Percentiles rank a stretch among this genome's conserved stretches.
These are phyloP conservation scores for Bombus waltoni DNA, from an alignment of 1,140 invertebrate species.

Conservation along the genomic window DNA sequence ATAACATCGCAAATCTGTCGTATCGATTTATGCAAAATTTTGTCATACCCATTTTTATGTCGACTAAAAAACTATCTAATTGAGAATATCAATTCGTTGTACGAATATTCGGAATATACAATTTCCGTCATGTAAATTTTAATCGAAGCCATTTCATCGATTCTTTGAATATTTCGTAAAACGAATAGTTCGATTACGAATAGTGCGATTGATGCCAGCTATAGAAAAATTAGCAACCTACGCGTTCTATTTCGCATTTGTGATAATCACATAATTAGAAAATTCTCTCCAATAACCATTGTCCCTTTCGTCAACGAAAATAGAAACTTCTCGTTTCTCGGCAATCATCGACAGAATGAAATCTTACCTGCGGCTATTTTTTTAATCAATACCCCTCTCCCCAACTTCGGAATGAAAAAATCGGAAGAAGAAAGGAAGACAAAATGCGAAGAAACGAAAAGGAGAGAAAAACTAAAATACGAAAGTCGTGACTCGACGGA, in stretches of 20 bases:
- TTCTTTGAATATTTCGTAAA: slow-evolving; percentile 1
- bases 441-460: background rate
- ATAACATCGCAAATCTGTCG: background rate
- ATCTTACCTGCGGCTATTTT: background rate
- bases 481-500: background rate
- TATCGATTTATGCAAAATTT: background rate
- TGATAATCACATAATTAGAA: background rate
- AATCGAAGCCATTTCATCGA: background rate
- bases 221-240: background rate
- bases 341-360: background rate
- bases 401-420: background rate
- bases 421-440: too few species aligned
- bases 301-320: background rate
- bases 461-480: background rate
- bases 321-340: background rate
- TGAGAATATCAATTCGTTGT: background rate
- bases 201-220: background rate
- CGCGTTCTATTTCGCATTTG: background rate
- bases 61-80: background rate
- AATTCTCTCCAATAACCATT: background rate
- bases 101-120: background rate
- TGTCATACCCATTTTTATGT: background rate
- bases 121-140: background rate
- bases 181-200: too few species aligned
- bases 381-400: background rate